Percentiles rank a stretch among this genome's conserved stretches.
These are phyloP conservation scores for Glyptemys insculpta DNA, from an alignment of 2,797 vertebrate species.

Conservation along the genomic window DNA sequence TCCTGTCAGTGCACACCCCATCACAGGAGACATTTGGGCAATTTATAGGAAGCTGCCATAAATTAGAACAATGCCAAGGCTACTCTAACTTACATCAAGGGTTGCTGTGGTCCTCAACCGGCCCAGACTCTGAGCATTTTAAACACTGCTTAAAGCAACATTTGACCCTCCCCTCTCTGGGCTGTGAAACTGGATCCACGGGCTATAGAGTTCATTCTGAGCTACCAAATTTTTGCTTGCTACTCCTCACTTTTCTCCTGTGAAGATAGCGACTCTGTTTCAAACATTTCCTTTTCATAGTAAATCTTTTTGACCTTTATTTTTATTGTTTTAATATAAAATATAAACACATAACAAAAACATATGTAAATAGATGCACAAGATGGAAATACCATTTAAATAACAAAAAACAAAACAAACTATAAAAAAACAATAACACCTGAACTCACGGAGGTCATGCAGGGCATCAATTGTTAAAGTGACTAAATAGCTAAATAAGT, in stretches of 20 bases:
- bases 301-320: not conserved
- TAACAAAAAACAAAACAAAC: not conserved
- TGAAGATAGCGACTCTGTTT: accelerated
- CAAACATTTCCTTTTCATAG: not conserved
- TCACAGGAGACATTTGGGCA: not conserved
- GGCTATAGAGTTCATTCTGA: not conserved
- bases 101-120: not conserved
- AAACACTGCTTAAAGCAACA: not conserved
- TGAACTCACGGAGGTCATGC: not conserved
- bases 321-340: not conserved
- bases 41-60: not conserved
- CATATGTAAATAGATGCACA: not conserved
- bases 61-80: not conserved
- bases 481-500: not conserved
- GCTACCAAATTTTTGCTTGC: not conserved
- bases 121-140: not conserved
- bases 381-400: not conserved
- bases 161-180: not conserved
- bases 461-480: not conserved
- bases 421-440: not conserved
- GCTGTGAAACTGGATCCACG: no score
- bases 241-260: not conserved
- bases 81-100: not conserved
- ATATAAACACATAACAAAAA: not conserved
- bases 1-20: not conserved